These are phyloP conservation scores for Gnathonemus longibarbis DNA, from an alignment of 2,113 vertebrate genomes.

Conservation along the genomic window DNA sequence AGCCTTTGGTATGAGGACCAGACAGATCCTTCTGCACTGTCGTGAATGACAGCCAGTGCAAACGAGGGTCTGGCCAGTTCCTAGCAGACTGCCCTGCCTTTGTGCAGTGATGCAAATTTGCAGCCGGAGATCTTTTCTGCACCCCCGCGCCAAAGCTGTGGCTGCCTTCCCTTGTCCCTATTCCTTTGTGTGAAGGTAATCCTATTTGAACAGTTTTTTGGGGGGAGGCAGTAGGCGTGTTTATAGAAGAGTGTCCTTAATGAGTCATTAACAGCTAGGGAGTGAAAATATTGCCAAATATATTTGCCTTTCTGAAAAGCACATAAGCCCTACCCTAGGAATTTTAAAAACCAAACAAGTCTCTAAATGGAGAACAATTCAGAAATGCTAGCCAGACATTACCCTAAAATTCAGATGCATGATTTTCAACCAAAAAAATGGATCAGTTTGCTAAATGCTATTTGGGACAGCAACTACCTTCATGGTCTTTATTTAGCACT, in stretches of 20 bases:
- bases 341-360: neutral
- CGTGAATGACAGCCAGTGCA: neutral
- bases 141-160: neutral
- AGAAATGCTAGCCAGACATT: neutral
- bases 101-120: neutral
- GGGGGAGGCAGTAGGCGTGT: neutral
- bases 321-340: neutral
- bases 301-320: neutral
- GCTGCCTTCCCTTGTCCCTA: neutral
- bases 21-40: neutral
- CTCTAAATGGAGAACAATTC: neutral
- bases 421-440: neutral
- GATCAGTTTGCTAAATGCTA: neutral
- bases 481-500: neutral
- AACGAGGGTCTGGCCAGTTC: neutral
- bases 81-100: neutral
- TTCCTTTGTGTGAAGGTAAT: conserved; percentile 12
- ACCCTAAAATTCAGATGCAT: neutral
- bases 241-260: neutral
- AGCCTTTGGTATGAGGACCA: neutral
- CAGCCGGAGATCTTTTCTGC: neutral
- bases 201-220: neutral
- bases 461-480: neutral
- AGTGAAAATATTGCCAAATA: neutral
- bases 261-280: conserved; percentile 1